A percentile compares a stretch with the other conserved stretches of the same genome.
These are phyloP conservation scores for Rhadina sibilatrix DNA, from an alignment of 2,113 vertebrate genomes.

Conservation along the genomic window DNA sequence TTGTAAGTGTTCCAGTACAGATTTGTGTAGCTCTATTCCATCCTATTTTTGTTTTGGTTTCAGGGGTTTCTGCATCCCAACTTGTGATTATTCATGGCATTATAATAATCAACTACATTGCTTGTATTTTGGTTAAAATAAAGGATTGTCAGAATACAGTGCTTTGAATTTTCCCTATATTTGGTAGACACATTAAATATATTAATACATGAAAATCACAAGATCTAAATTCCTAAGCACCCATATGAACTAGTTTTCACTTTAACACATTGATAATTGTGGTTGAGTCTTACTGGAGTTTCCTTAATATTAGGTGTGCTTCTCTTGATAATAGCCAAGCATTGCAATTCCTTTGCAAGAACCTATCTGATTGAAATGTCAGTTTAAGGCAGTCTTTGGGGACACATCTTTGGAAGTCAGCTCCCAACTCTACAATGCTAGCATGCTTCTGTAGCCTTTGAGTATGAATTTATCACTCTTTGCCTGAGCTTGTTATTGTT, in stretches of 20 bases:
- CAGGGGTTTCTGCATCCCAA: background rate
- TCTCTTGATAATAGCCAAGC: background rate
- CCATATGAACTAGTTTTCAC: background rate
- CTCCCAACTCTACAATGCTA: background rate
- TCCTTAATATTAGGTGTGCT: slow-evolving; percentile 2
- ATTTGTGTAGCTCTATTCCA: background rate
- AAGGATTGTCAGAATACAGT: background rate
- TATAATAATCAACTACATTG: background rate
- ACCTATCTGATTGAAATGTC: background rate
- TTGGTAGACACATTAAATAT: background rate
- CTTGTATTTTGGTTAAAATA: background rate
- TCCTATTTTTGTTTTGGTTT: background rate
- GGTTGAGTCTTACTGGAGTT: background rate
- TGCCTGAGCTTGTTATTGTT: background rate
- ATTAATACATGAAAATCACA: background rate
- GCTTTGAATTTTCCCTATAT: background rate
- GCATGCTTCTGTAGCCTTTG: background rate
- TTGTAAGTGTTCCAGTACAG: background rate
- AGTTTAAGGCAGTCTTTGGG: background rate
- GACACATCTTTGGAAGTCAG: background rate
- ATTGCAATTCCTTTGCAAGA: slow-evolving; percentile 11
- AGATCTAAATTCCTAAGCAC: background rate
- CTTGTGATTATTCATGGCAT: background rate
- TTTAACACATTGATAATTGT: background rate
- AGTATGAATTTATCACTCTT: background rate